Evolutionary conservation across 2,797 vertebrate species (phyloP), one percentile per base, ranked within the genome.

Genomic region (Clamator glandarius): DNA sequence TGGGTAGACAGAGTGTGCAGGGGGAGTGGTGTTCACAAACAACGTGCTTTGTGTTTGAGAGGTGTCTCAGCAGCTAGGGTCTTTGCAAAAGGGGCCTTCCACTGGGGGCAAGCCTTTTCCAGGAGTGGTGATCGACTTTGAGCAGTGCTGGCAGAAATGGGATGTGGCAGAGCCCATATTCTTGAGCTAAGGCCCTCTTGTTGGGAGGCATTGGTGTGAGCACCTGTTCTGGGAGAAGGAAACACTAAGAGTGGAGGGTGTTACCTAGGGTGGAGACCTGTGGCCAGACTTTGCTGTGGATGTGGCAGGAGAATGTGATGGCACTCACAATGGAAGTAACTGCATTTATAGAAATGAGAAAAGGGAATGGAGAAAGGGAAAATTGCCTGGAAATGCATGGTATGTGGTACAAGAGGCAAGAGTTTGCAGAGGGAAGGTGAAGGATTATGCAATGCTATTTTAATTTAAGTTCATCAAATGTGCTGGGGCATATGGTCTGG

Each of bases 261-360:
- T 66, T 55, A 39, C 9, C 11, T 18, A 5, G 23, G 15, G 14
- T 41, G 28, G 35, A 55, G 35, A 64, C 12, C 24, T 8, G n/a
- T 28, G 36, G 44, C 31, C 54, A 12, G 12, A 50, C 28, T 50
- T 50, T 50, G 12, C 41, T 67, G 8, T 51, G 29, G 18, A 21
- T 2, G 23, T 48, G 19, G 61, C 10, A 41, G n/a, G 11, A 35
- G 29, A 6, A 11, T 51, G 18, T 62, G 46, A 20, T 29, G 23
- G 8, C 3, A 0, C 36, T 70, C 15, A n/a, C 8, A 48, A 4
- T 0, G 64, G 31, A 50, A 61, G 10, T 15, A 64, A 62, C 3
- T 26, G 29, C 11, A 33, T 16, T 29, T 58, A 28, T 7, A 61
- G 51, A 33, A 68, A 33, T 13, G 51, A 50, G 29, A 62, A 46